These are phyloP conservation scores for Rattus rattus DNA, from an alignment of 2,113 vertebrate genomes.

Conservation along the genomic window DNA sequence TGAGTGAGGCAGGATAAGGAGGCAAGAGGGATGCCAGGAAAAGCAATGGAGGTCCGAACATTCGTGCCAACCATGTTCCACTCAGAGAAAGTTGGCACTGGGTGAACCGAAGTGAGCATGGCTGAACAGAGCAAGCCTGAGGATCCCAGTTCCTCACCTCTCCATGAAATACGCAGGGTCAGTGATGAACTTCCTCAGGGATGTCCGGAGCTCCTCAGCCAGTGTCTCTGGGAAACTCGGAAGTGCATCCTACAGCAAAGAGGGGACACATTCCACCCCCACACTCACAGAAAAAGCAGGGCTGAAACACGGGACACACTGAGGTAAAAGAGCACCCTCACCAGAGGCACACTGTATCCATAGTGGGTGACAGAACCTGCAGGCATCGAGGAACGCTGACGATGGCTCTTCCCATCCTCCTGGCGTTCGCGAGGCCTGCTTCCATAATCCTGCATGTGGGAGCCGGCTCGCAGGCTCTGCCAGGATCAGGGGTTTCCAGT, in stretches of 20 bases:
- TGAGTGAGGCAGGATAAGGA: accelerated
- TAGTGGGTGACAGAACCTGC: constrained; percentile 91
- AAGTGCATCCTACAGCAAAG: background rate
- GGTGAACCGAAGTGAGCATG: accelerated
- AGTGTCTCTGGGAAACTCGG: constrained; percentile 85
- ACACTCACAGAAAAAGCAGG: background rate
- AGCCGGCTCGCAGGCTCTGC: background rate
- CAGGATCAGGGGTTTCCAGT: background rate
- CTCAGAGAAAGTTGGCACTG: background rate
- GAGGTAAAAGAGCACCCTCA: constrained; percentile 71
- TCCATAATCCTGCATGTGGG: constrained; percentile 90
- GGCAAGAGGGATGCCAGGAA: accelerated
- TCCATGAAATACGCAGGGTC: constrained; percentile 88
- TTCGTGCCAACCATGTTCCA: background rate
- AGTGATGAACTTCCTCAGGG: constrained; percentile 90
- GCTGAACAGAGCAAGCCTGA: background rate
- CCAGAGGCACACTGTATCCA: constrained; percentile 90
- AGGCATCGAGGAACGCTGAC: constrained; percentile 87
- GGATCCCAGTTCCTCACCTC: constrained; percentile 83
- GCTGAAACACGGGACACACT: background rate
- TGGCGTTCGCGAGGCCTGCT: constrained; percentile 90
- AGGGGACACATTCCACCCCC: background rate
- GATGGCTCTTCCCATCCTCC: constrained; percentile 91
- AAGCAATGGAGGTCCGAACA: background rate
- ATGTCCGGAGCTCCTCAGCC: constrained; percentile 93